Base-by-base conservation (phyloP, 2,113 vertebrate species). In the Aptenodytes forsteri region DNA sequence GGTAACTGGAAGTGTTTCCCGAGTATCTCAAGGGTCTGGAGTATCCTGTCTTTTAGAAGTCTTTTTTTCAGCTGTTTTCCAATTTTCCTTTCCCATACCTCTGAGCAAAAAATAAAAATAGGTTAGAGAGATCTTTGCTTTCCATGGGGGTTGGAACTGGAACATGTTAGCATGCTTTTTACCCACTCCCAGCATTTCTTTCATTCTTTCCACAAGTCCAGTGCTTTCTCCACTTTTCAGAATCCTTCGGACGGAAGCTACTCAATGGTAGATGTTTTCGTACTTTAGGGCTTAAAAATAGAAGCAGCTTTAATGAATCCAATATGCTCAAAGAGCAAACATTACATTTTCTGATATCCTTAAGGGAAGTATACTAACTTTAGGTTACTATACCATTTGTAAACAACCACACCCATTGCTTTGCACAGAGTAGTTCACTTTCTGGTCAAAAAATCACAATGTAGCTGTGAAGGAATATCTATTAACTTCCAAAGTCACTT, bases 231-330 rank as follows among this genome's bases (percentile, higher is more conserved):
- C 0, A 0, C 49, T 79, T 96, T 91, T 93, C 29, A 91, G 77
- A 94, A 67, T 85, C 44, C 27, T 89, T 83, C 25, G 3, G 6
- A 69, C 44, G 65, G 73, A 92, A 94, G 80, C 87, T 94, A 46
- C 87, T 92, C 61, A 80, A 54, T 65, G 52, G 83, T 95, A 91
- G 76, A 93, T 92, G 52, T 91, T 95, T 97, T 97, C 23, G 7
- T 93, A 62, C 40, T 94, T 96, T 55, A 95, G 27, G 22, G 25
- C 62, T 89, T 92, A 93, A 92, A 96, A 95, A 95, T 94, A 96
- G 97, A 95, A 95, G 15, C 16, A 44, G n/a, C 23, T 84, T 84
- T 92, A 96, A 97, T 97, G n/a, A 91, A 84, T 92, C 34, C 94
- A 96, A 62, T 82, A 87, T 96, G 83, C 52, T 89, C 30, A 56